Base-by-base conservation (phyloP, 2,888 invertebrate species). In the Diachrysia chrysitis region DNA sequence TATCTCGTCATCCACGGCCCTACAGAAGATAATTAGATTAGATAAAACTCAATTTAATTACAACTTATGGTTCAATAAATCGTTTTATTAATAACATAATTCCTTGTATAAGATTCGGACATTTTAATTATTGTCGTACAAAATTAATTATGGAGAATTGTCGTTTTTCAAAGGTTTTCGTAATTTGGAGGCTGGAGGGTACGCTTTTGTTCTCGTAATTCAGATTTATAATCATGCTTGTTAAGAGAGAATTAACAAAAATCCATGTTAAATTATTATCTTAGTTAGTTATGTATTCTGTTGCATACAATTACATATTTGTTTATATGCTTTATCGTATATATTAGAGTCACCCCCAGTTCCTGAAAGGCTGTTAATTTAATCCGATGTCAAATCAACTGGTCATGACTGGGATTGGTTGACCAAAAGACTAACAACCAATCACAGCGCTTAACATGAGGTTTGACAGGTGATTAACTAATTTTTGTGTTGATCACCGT, bases 111-210 rank as follows among this genome's bases (percentile, higher is more conserved):
- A 70, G n/a, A 76, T 21, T 17, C 19, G 10, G 10, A 53, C 67
- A 61, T 76, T 76, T 77, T 76, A 77, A 76, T 76, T 74, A 76
- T 73, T 77, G 71, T 65, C 23, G 32, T n/a, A 16, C 32, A 56
- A 46, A 66, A 77, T 77, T 74, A 51, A 76, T 77, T 76, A 66
- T 74, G 71, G 78, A 29, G 67, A 71, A 77, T 65, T 64, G 65
- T 74, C 78, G 65, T 74, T 77, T 76, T 66, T 60, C 25, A 63
- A 51, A 46, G 57, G 16, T 71, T 73, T 55, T 37, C 59, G 67
- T 58, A 60, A 63, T 51, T 59, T 58, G 12, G 35, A 58, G 53
- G 37, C 53, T 25, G 10, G 66, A 62, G 64, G 69, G 73, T 58
- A 65, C 58, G 58, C 57, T 66, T 51, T 60, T 46, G 35, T 55